A percentile compares a stretch with the other conserved stretches of the same genome.
These are phyloP conservation scores for Eupsilia transversa DNA, from an alignment of 2,888 invertebrate genomes.

Conservation along the genomic window DNA sequence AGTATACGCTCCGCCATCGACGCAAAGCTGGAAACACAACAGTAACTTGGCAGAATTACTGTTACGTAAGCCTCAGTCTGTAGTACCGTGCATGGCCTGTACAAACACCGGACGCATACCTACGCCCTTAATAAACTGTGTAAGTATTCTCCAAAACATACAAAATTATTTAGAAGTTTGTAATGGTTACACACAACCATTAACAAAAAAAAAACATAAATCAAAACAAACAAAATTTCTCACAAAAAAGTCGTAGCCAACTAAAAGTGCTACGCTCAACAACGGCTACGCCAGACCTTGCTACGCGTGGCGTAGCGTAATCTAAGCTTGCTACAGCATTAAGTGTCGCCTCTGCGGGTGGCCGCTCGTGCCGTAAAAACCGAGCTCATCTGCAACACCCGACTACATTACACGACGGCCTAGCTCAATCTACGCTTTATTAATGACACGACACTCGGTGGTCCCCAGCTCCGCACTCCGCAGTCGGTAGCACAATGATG, in stretches of 20 bases:
- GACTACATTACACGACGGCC: constrained; percentile 84
- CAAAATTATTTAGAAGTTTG: background rate
- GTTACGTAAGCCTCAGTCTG: background rate
- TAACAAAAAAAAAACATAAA: background rate
- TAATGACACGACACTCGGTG: constrained; percentile 83
- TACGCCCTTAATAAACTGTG: background rate
- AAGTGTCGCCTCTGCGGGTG: constrained; percentile 87
- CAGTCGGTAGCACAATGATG: constrained; percentile 72
- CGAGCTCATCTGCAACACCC: constrained; percentile 86
- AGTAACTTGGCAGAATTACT: background rate
- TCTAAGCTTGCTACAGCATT: constrained; percentile 66
- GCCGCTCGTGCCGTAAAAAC: constrained; percentile 90
- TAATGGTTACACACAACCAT: background rate
- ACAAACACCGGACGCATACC: background rate
- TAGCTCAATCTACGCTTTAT: constrained; percentile 87
- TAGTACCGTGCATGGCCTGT: background rate
- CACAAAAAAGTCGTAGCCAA: background rate
- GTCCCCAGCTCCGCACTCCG: constrained; percentile 67
- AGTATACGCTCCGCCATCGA: constrained; percentile 47
- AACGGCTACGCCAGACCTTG: constrained; percentile 24
- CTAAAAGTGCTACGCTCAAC: constrained; percentile 2
- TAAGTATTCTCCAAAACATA: background rate
- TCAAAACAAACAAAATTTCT: background rate
- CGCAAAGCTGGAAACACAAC: background rate
- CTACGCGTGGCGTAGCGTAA: constrained; percentile 56